Base-by-base conservation (phyloP, 2,113 vertebrate genomes). In the Grammomys dolichurus region DNA sequence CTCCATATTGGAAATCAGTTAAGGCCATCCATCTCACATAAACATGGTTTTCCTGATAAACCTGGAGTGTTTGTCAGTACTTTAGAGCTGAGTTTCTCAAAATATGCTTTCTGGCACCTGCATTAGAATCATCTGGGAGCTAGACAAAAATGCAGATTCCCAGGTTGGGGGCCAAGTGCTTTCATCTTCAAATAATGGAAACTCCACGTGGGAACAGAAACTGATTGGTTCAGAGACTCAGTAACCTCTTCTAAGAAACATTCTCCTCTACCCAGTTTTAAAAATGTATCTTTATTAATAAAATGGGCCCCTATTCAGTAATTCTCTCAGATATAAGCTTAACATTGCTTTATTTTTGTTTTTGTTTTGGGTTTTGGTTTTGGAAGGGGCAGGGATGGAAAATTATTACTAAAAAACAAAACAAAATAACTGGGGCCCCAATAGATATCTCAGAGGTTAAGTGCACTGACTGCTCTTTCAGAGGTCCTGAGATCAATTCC, bases 11-110 rank as follows among this genome's bases (percentile, higher is more conserved):
- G 65, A 70, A 87, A 46, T 78, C 48, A 10, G 0, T 5, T 0
- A 22, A 70, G 80, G 82, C n/a, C 4, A 54, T 24, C 48, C 24
- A 46, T 26, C 40, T 80, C 40, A 12, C 13, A 36, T 19, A 78
- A 92, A 72, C 5, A 9, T 31, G 72, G 3, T 46, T 88, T 95
- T 90, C 20, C 28, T 33, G 31, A 4, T 7, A 67, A 1, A 86
- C 22, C 31, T 54, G 26, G 51, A 75, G 5, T 46, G 11, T 76
- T 77, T 67, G 81, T 73, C 65, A 70, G 60, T 56, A 22, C 54
- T 93, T 77, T 89, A 87, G 73, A 94, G 67, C 8, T 3, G 19
- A 90, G 28, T 85, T 88, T 87, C 89, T 94, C 77, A 93, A 91
- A 76, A 91, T 86, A 60, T 9, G 20, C 24, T 73, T 87, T 48